Evolutionary conservation across 2,113 vertebrate genomes (phyloP).

Genomic region (Callionymus lyra): DNA sequence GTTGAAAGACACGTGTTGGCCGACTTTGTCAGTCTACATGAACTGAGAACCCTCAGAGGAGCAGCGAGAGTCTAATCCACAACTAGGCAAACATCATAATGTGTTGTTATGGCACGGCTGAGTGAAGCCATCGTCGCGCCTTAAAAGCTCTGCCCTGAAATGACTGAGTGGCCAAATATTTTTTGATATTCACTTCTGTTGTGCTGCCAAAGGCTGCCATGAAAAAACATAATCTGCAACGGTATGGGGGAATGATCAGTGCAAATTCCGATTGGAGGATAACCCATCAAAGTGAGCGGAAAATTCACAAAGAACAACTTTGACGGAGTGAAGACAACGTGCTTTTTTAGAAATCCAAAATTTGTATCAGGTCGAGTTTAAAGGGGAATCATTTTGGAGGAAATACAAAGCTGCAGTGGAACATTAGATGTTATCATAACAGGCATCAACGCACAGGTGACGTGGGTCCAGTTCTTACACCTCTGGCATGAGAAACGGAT

Average conservation of each 20-base stretch:
- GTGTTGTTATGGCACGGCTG: constrained; percentile 18
- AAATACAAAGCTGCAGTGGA: constrained; percentile 11
- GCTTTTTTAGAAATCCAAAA: constrained; percentile 53
- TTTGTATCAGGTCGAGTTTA: constrained; percentile 41
- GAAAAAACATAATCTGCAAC: constrained; percentile 24
- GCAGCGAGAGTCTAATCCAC: constrained; percentile 11
- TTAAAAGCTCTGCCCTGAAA: constrained; percentile 21
- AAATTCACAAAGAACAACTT: constrained; percentile 37
- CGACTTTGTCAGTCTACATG: constrained; percentile 23
- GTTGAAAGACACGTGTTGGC: constrained; percentile 54
- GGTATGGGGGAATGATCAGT: constrained; percentile 26
- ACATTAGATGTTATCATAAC: constrained; percentile 37
- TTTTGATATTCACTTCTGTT: constrained; percentile 46
- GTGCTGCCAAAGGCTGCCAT: constrained; percentile 22
- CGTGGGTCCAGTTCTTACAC: not conserved
- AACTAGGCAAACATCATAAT: constrained; percentile 20
- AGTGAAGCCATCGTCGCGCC: constrained; percentile 9
- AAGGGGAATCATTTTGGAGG: constrained; percentile 1
- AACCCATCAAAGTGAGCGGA: constrained; percentile 44
- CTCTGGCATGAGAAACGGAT: too few relatives aligned
- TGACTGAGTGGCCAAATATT: constrained; percentile 31
- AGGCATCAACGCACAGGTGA: constrained; percentile 24
- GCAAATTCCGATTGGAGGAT: constrained; percentile 39
- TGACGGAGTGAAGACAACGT: constrained; percentile 54
- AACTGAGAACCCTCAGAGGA: constrained; percentile 33